Evolutionary conservation across 1,140 invertebrate genomes (phyloP).

Genomic region (Pseudomyrmex dendroicus): DNA sequence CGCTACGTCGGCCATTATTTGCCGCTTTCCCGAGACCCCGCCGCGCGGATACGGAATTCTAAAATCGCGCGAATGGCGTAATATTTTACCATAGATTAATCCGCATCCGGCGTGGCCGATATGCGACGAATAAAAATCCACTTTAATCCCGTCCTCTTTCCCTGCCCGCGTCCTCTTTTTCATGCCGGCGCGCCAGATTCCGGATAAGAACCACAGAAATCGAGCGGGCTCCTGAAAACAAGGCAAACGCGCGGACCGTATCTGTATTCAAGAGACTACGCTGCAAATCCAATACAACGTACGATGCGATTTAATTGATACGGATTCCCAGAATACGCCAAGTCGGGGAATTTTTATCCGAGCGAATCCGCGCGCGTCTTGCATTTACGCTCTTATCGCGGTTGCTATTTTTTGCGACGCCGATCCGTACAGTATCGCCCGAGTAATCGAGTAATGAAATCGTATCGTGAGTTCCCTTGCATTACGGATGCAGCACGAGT

Average conservation of each 20-base stretch:
- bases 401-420: slow-evolving; percentile 6
- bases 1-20: slow-evolving; percentile 54
- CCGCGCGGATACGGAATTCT: slow-evolving; percentile 42
- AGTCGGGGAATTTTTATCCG: slow-evolving; percentile 30
- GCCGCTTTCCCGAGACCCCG: slow-evolving; percentile 20
- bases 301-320: slow-evolving; percentile 56
- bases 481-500: slow-evolving; percentile 49
- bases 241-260: slow-evolving; percentile 34
- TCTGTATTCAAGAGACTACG: slow-evolving; percentile 47
- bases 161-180: no score
- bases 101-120: slow-evolving; percentile 35
- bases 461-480: slow-evolving; percentile 13
- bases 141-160: slow-evolving; percentile 35
- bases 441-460: slow-evolving; percentile 48
- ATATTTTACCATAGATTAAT: slow-evolving; percentile 61
- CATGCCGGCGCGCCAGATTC: neutral
- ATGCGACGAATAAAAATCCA: slow-evolving; percentile 57
- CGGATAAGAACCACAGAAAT: slow-evolving; percentile 44
- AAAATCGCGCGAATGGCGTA: slow-evolving; percentile 55
- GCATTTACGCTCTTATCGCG: slow-evolving; percentile 40
- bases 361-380: neutral
- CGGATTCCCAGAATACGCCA: slow-evolving; percentile 15
- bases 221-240: slow-evolving; percentile 21
- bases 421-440: neutral
- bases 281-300: slow-evolving; percentile 46